Percentiles rank a stretch among this genome's conserved stretches.
phyloP scores from a whole-genome alignment of 2,113 vertebrate genomes.

The Emydura subglobosa region DNA sequence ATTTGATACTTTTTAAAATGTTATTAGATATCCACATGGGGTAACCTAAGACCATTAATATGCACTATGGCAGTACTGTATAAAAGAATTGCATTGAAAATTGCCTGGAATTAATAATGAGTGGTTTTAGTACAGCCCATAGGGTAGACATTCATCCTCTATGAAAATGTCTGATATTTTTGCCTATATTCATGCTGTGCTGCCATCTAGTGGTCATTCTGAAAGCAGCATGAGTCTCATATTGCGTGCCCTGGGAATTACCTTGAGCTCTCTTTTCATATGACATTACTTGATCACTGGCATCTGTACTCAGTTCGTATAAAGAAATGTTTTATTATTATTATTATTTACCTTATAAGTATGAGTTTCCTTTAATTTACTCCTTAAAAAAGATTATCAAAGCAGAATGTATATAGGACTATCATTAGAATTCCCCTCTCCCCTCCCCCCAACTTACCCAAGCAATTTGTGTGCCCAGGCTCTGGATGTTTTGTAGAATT shows the following conservation, averaged over 20 bases:
- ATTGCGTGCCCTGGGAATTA: accelerated
- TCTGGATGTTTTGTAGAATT: background rate
- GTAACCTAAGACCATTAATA: background rate
- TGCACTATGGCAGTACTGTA: accelerated
- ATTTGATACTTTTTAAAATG: background rate
- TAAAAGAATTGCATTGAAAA: accelerated
- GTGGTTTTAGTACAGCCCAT: accelerated
- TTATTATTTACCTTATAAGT: background rate
- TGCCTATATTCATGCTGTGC: background rate
- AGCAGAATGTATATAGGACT: background rate
- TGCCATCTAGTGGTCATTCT: constrained; percentile 53
- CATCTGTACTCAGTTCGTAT: background rate
- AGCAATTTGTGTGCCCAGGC: background rate
- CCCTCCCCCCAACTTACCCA: background rate
- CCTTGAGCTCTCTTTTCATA: background rate
- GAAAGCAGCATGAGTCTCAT: accelerated
- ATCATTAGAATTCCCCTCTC: background rate
- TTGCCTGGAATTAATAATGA: background rate
- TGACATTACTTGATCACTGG: accelerated
- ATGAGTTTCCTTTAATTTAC: background rate
- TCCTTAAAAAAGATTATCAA: background rate
- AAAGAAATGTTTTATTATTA: background rate
- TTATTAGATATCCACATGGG: accelerated
- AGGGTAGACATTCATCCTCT: accelerated
- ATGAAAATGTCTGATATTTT: accelerated